These are phyloP conservation scores for Atherinosoma microstoma DNA, from an alignment of 2,797 vertebrate genomes.

Conservation along the genomic window DNA sequence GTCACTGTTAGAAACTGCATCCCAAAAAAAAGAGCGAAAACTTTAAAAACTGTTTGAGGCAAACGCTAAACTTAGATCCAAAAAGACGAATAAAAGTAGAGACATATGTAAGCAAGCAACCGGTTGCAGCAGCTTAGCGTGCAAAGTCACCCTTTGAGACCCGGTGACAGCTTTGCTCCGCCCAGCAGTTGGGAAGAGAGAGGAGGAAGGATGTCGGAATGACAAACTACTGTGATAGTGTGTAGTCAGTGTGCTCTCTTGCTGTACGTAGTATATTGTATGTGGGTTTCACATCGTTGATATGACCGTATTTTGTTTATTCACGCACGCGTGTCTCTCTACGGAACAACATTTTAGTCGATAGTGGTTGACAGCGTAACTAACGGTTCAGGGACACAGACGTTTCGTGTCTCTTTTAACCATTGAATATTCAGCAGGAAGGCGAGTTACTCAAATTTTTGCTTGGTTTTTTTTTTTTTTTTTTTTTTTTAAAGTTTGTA, in stretches of 20 bases:
- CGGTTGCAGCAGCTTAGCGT: not conserved
- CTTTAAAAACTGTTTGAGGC: accelerated
- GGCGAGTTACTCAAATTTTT: not conserved
- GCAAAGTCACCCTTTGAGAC: slow-evolving; percentile 1
- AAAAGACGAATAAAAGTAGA: not conserved
- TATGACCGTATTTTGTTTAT: not conserved
- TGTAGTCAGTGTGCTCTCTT: slow-evolving; percentile 17
- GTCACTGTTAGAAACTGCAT: not conserved
- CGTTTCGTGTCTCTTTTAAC: slow-evolving; percentile 4
- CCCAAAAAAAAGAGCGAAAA: not conserved
- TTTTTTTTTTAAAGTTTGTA: not conserved
- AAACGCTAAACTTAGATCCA: not conserved
- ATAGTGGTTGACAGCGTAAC: slow-evolving; percentile 9
- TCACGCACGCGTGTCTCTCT: not conserved
- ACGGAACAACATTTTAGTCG: not conserved
- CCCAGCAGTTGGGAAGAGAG: slow-evolving; percentile 48
- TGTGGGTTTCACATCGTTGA: slow-evolving; percentile 3
- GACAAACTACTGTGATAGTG: slow-evolving; percentile 17
- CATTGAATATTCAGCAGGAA: slow-evolving; percentile 1
- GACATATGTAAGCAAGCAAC: not conserved
- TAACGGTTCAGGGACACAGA: slow-evolving; percentile 14
- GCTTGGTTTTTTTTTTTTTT: no score
- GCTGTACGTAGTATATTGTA: not conserved
- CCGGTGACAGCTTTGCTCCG: slow-evolving; percentile 65
- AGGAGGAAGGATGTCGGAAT: slow-evolving; percentile 56